A percentile compares a stretch with the other conserved stretches of the same genome.
These are phyloP conservation scores for Oxystoma pomonae DNA, from an alignment of 2,888 invertebrate species.

Conservation along the genomic window DNA sequence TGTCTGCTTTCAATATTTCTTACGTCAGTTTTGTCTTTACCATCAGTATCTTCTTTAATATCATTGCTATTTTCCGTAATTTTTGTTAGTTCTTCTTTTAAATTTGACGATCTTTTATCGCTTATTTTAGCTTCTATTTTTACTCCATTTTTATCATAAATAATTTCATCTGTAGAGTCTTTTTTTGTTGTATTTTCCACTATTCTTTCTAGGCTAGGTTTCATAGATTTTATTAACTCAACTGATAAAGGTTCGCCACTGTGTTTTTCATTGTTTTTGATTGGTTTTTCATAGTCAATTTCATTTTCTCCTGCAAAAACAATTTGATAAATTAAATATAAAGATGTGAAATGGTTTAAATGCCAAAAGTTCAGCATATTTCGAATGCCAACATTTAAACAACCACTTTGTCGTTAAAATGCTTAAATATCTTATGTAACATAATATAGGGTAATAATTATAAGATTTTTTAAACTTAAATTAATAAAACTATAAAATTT, in stretches of 20 bases:
- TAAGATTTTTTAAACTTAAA: too few relatives aligned
- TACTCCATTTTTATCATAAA: neutral
- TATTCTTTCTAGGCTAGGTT: neutral
- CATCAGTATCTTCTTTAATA: neutral
- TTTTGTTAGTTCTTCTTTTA: neutral
- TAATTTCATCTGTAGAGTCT: too few relatives aligned
- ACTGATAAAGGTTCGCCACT: neutral
- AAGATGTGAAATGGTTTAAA: neutral
- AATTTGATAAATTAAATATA: conserved; percentile 2
- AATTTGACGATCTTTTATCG: neutral
- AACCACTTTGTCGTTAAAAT: too few relatives aligned
- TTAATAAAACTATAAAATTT: too few relatives aligned
- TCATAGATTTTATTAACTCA: neutral
- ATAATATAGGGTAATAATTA: too few relatives aligned
- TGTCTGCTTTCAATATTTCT: neutral
- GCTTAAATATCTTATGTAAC: too few relatives aligned
- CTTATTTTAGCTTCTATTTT: neutral
- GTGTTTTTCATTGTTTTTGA: conserved; percentile 1
- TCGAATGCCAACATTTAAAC: neutral
- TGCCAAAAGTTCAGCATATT: neutral
- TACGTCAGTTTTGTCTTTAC: neutral
- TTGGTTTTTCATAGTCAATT: conserved; percentile 12
- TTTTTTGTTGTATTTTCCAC: neutral
- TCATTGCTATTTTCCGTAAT: neutral
- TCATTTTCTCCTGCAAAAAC: conserved; percentile 15